Conservation (phyloP, 2,113 vertebrate genomes). For the Anarrhichthys ocellatus region DNA sequence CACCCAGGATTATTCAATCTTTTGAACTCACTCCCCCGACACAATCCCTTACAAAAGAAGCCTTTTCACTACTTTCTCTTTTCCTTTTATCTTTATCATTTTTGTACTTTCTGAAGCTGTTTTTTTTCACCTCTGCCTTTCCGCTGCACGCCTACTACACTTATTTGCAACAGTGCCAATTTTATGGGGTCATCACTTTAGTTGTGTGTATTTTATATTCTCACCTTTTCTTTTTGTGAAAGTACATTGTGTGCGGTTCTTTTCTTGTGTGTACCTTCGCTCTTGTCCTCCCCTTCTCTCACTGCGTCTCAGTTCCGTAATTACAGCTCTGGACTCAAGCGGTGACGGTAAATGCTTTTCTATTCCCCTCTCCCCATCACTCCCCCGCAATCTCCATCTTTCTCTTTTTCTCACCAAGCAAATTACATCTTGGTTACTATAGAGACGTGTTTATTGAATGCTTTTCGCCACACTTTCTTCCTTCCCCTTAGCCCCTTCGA, state of each 20-base stretch:
- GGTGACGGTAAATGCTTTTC: slow-evolving; percentile 85
- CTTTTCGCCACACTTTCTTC: slow-evolving; percentile 67
- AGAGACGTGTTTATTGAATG: slow-evolving; percentile 85
- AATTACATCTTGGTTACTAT: slow-evolving; percentile 85
- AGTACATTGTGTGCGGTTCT: slow-evolving; percentile 61
- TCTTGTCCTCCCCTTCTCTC: slow-evolving; percentile 67
- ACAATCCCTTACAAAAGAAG: slow-evolving; percentile 26
- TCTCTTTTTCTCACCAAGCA: slow-evolving; percentile 80
- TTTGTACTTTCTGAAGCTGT: slow-evolving; percentile 14
- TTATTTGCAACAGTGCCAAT: slow-evolving; percentile 49
- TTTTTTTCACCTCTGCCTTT: background rate
- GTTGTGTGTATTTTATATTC: slow-evolving; percentile 55
- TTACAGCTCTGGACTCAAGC: slow-evolving; percentile 87
- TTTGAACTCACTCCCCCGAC: slow-evolving; percentile 8
- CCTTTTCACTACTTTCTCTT: slow-evolving; percentile 21
- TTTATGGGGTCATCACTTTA: slow-evolving; percentile 58
- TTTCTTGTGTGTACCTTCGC: slow-evolving; percentile 53
- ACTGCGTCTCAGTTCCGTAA: slow-evolving; percentile 78
- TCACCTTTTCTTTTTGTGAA: slow-evolving; percentile 65
- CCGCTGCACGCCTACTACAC: slow-evolving; percentile 33
- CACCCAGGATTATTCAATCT: slow-evolving; percentile 1
- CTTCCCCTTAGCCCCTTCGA: slow-evolving; percentile 42
- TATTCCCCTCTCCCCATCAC: slow-evolving; percentile 75
- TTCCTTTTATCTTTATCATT: slow-evolving; percentile 26
- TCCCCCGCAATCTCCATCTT: slow-evolving; percentile 69